These are phyloP conservation scores for Prenolepis imparis DNA, from an alignment of 2,888 invertebrate genomes.

Conservation along the genomic window DNA sequence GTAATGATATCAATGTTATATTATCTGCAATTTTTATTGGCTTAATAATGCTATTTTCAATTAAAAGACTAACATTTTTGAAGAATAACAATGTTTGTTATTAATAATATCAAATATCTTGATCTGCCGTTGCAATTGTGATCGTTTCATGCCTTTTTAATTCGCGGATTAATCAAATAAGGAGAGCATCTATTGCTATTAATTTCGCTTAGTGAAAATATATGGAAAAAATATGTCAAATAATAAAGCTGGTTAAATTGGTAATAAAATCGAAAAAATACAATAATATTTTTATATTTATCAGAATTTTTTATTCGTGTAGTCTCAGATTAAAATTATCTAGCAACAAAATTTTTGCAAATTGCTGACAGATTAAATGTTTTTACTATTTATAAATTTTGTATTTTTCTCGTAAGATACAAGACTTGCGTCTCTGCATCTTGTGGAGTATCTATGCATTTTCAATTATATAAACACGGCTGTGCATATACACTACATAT, in stretches of 20 bases:
- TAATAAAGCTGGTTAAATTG: background rate
- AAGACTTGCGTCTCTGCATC: background rate
- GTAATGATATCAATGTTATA: constrained; percentile 1
- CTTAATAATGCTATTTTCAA: background rate
- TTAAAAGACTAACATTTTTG: background rate
- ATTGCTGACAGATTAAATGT: background rate
- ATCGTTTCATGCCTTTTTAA: background rate
- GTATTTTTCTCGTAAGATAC: background rate
- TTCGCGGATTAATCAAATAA: background rate
- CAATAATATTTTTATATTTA: background rate
- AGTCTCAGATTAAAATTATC: background rate
- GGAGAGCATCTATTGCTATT: background rate
- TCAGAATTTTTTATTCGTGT: background rate
- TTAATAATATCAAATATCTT: background rate
- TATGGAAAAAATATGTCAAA: background rate
- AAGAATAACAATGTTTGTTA: background rate
- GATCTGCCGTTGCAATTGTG: background rate
- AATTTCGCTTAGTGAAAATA: background rate
- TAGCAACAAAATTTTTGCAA: background rate
- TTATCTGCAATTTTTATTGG: background rate
- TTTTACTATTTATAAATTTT: background rate
- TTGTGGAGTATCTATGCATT: background rate
- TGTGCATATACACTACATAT: background rate
- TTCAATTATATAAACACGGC: no score
- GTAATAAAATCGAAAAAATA: background rate